Evolutionary conservation across 1,140 invertebrate species (phyloP).

Genomic region (Drosophila murphyi): DNA sequence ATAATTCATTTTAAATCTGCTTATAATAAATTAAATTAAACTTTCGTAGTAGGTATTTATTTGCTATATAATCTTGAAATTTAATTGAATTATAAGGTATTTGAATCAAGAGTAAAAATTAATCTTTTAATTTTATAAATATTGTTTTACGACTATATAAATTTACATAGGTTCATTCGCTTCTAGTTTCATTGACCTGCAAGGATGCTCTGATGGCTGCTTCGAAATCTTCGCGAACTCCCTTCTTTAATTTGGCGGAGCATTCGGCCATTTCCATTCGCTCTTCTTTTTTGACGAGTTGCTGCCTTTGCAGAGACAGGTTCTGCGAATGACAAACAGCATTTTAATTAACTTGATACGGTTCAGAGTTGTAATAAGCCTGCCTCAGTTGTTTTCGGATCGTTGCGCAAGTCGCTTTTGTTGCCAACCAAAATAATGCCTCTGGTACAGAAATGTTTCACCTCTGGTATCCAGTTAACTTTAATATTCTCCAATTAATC

Average conservation of each 20-base stretch:
- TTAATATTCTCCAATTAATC: conserved; percentile 98
- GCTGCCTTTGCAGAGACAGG: conserved; percentile 98
- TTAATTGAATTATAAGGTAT: not conserved
- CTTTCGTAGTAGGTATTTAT: not conserved
- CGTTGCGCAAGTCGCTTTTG: conserved; percentile 97
- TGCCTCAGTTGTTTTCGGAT: conserved; percentile 95
- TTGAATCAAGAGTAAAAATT: not conserved
- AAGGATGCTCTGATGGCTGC: conserved; percentile 98
- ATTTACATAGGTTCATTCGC: conserved; percentile 84
- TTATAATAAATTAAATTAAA: not conserved
- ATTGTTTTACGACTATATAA: too few relatives aligned
- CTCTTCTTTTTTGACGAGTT: conserved; percentile 98
- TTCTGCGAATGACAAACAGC: conserved; percentile 84
- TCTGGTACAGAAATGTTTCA: conserved; percentile 90
- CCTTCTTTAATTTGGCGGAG: conserved; percentile 99
- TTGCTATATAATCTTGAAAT: conserved; percentile 1
- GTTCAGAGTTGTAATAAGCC: not conserved
- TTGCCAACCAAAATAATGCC: conserved; percentile 97
- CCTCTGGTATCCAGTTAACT: conserved; percentile 98
- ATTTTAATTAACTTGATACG: not conserved
- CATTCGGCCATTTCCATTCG: conserved; percentile 99
- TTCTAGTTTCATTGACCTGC: conserved; percentile 95
- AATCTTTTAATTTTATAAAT: too few relatives aligned
- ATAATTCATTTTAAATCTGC: not conserved
- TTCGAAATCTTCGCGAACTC: conserved; percentile 99